Percentiles rank a stretch among this genome's conserved stretches.
Conservation (phyloP, 2,888 invertebrate genomes). For the Rapana venosa region DNA sequence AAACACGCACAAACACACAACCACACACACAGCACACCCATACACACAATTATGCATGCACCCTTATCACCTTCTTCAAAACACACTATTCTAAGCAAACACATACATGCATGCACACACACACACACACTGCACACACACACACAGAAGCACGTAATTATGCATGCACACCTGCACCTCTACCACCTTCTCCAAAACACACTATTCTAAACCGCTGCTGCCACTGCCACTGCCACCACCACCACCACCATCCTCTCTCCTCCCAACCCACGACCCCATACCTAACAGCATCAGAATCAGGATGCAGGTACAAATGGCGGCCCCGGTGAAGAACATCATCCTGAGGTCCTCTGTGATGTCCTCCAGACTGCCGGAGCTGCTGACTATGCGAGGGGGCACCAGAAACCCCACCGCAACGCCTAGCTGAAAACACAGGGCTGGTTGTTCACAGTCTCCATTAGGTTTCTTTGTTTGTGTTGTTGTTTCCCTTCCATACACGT, state of each 20-base stretch:
- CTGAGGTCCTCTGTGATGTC: constrained; percentile 75
- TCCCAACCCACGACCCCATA: not conserved
- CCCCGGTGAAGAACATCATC: constrained; percentile 91
- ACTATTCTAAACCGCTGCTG: not conserved
- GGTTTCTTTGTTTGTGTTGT: no score
- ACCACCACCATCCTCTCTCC: not conserved
- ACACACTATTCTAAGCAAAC: not conserved
- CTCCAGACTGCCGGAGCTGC: constrained; percentile 80
- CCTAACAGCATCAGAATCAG: constrained; percentile 83
- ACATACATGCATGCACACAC: not conserved
- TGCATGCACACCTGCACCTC: not conserved
- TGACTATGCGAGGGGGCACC: constrained; percentile 85
- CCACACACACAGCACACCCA: not conserved
- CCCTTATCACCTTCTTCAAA: not conserved
- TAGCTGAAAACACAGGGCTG: constrained; percentile 82
- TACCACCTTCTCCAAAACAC: not conserved
- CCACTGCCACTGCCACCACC: not conserved
- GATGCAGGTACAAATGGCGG: constrained; percentile 88
- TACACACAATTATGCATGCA: not conserved
- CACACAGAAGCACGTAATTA: not conserved
- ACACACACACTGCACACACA: not conserved
- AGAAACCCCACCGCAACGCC: constrained; percentile 94
- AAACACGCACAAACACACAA: not conserved
- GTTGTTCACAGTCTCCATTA: no score
- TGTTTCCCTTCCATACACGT: no score